Evolutionary conservation across 2,113 vertebrate species (phyloP).

Genomic region (Cinclus mexicanus): DNA sequence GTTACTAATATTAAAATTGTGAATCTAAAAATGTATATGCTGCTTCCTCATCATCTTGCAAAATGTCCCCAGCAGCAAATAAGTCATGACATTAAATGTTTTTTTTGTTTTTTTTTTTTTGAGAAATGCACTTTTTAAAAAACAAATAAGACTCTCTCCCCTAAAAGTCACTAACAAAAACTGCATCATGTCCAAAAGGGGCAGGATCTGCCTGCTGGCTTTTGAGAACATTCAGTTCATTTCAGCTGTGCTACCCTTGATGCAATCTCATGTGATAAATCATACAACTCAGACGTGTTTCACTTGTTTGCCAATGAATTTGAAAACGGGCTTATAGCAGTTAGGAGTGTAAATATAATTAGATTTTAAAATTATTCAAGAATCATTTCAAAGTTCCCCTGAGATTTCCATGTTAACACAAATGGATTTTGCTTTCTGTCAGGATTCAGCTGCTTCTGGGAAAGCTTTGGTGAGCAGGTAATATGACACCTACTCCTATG

Average conservation of each 20-base stretch:
- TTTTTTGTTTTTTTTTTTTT: slow-evolving; percentile 6
- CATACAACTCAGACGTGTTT: slow-evolving; percentile 49
- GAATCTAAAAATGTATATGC: not conserved
- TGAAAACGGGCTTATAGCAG: slow-evolving; percentile 63
- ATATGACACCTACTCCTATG: not conserved
- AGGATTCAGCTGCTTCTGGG: slow-evolving; percentile 51
- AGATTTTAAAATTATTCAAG: slow-evolving; percentile 74
- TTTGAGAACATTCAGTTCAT: not conserved
- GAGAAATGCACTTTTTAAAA: not conserved
- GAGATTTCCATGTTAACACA: slow-evolving; percentile 47
- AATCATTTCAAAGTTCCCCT: slow-evolving; percentile 59
- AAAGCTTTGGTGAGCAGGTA: slow-evolving; percentile 41
- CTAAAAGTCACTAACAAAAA: not conserved
- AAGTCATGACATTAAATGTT: slow-evolving; percentile 26
- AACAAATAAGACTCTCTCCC: not conserved
- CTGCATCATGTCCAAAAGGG: not conserved
- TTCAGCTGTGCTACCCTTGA: not conserved
- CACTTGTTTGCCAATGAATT: slow-evolving; percentile 70
- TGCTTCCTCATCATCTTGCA: not conserved
- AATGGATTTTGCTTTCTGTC: slow-evolving; percentile 57
- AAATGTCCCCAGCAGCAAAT: not conserved
- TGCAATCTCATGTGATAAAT: slow-evolving; percentile 62
- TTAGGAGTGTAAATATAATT: slow-evolving; percentile 66
- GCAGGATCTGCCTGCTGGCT: not conserved
- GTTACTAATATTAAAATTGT: slow-evolving; percentile 9